Base-by-base conservation (phyloP, 2,797 vertebrate genomes). In the Microchirus variegatus region DNA sequence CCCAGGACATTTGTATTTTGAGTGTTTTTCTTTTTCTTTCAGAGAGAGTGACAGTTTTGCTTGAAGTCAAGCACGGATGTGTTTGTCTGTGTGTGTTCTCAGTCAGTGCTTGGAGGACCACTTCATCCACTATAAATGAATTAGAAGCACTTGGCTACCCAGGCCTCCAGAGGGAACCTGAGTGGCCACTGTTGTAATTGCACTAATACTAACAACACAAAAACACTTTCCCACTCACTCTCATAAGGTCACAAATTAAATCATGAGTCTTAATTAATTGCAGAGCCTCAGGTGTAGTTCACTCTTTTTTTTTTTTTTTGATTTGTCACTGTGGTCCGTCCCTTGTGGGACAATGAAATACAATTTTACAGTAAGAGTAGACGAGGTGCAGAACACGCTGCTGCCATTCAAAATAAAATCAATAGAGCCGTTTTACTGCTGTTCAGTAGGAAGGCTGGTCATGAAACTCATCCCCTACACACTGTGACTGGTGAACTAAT, bases 51-150 rank as follows among this genome's bases (percentile, higher is more conserved):
- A 31, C 31, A 31, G 7, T 31, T 31, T 8, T 31, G 31, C 26
- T 26, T 3, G 26, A 26, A 26, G 26, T 26, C 26, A 3, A 3
- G 26, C 31, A 31, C 8, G 31, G 7, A 31, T 31, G 1, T 31
- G 31, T 31, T 31, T 31, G 31, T 31, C 5, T 31, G 31, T 31
- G 5, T 31, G 0, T 31, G 7, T 31, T 31, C 31, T 31, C 31
- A 31, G 31, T 31, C 31, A 56, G 62, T 17, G 50, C 70, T 60
- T 71, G 67, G 76, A 67, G 72, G 77, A 78, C 76, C 75, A 62
- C 63, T 69, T 71, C 44, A 9, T 49, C 67, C 56, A 59, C 61
- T 3, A 31, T 76, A 17, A 13, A 18, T 36, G 60, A 73, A 37
- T 63, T 58, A 50, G 45, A 18, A 47, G 47, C 60, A 78, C 53